Base-by-base conservation (phyloP, 2,888 invertebrate genomes). In the Endomychus coccineus region DNA sequence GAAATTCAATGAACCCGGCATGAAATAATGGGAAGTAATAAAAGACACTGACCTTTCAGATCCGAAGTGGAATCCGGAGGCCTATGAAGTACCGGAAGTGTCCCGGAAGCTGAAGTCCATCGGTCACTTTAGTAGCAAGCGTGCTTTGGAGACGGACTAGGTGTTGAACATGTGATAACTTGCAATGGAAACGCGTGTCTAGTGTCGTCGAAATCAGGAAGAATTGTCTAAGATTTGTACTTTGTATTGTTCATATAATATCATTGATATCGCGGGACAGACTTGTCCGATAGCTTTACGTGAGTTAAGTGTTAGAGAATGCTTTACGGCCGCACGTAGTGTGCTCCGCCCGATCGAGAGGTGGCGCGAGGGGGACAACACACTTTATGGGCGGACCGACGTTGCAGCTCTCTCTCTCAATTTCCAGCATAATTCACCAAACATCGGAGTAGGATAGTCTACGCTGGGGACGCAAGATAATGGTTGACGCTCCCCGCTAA, bases 401-500 rank as follows among this genome's bases (percentile, higher is more conserved):
- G 65, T 58, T 56, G 61, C 61, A 55, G 55, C 58, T 59, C 54
- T 64, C 68, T 60, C 64, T 58, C 69, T 71, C n/a, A n/a, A 55
- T 49, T 44, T 39, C 48, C 27, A 14, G 16, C 14, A 31, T 34
- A 39, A 45, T 44, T 32, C 27, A 39, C 42, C 36, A 40, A 35
- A 44, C 44, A 48, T 42, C 46, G 41, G 54, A 62, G 48, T 49
- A 52, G 56, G 56, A 58, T 48, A 49, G 54, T 46, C 40, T 37
- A 43, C 42, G 50, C 49, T 50, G 55, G 61, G 62, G 62, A 61
- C 57, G 60, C 63, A 59, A 64, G 65, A 66, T 67, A 67, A 67
- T 67, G 67, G 67, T 67, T 65, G 67, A 65, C 64, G 64, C 64
- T 66, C 65, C 66, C 65, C 65, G 63, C 67, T 64, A 66, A 65